Base-by-base conservation (phyloP, 2,888 invertebrate genomes). In the Cistogaster globosa region DNA sequence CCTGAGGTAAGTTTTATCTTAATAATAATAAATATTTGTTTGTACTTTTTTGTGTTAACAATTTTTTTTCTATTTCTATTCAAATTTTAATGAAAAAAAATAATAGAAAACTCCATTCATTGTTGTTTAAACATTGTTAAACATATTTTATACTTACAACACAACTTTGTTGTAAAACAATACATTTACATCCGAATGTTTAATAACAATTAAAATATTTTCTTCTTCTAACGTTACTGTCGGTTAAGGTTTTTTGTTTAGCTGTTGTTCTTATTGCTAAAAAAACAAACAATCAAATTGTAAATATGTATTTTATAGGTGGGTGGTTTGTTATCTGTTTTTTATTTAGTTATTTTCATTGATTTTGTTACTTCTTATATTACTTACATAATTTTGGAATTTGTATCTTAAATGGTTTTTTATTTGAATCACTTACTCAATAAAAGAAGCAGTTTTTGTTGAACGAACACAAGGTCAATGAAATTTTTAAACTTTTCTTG, bases 1-100 rank as follows among this genome's bases (percentile, higher is more conserved):
- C 96, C 97, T 42, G 97, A 98, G 96, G 97, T 97, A 93, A 94
- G 93, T 92, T 68, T 32, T 32, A 32, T 32, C 6, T 32, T 60
- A 60, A 51, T 22, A 48, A 71, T 71, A 42, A 62, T 57, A 60
- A 63, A 51, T 76, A 74, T 71, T 84, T 86, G 69, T 78, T 75
- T 62, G 36, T 67, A 53, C 42, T 65, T 62, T 18, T 55, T 18
- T 55, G 36, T 75, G 79, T 58, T 22, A 65, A 53, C 48, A 65
- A 62, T 51, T 72, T 63, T 9, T 32, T 71, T 51, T 75, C 58
- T 65, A 51, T 58, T n/a, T 51, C 12, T 42, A 58, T 72, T 77
- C 62, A 69, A 71, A 79, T 63, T 36, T 26, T 20, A n/a, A 57
- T 12, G 12, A 60, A 58, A 20, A 42, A 18, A 45, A n/a, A n/a